Conservation (phyloP, 2,797 vertebrate genomes). For the Sebastes jordani region DNA sequence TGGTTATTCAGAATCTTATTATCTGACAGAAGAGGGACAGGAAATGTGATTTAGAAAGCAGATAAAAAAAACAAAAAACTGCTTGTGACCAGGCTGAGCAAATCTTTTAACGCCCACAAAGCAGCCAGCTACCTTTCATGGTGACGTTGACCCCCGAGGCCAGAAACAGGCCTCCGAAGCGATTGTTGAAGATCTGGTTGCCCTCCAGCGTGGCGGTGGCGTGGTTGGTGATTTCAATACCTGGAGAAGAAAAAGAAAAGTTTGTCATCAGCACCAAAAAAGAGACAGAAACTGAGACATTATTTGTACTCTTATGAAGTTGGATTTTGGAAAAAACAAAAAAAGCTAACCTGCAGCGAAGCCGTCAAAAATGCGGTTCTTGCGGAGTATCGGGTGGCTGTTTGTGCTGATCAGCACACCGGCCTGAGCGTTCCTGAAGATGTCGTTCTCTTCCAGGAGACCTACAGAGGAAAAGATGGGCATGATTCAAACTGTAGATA, state of each 20-base stretch:
- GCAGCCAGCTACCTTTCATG: constrained; percentile 91
- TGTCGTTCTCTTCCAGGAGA: constrained; percentile 98
- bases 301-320: too few relatives aligned
- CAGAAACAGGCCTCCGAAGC: constrained; percentile 98
- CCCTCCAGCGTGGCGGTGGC: constrained; percentile 98
- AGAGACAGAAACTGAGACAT: background rate
- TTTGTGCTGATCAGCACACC: constrained; percentile 99
- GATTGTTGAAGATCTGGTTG: constrained; percentile 99
- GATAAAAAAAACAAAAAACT: background rate
- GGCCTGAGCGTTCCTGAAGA: constrained; percentile 98
- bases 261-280: background rate
- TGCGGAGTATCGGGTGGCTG: constrained; percentile 96
- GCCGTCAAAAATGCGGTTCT: constrained; percentile 99
- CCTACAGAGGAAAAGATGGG: constrained; percentile 73
- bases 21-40: constrained; percentile 80
- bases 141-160: constrained; percentile 99
- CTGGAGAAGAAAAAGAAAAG: constrained; percentile 66
- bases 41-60: background rate
- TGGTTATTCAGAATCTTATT: constrained; percentile 99
- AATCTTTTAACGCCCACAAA: background rate
- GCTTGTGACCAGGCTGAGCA: accelerated
- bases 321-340: background rate
- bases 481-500: background rate
- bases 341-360: constrained; percentile 90
- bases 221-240: constrained; percentile 99